phyloP scores from a whole-genome alignment of 1,140 invertebrate genomes.

The Lepidotrigona ventralis region DNA sequence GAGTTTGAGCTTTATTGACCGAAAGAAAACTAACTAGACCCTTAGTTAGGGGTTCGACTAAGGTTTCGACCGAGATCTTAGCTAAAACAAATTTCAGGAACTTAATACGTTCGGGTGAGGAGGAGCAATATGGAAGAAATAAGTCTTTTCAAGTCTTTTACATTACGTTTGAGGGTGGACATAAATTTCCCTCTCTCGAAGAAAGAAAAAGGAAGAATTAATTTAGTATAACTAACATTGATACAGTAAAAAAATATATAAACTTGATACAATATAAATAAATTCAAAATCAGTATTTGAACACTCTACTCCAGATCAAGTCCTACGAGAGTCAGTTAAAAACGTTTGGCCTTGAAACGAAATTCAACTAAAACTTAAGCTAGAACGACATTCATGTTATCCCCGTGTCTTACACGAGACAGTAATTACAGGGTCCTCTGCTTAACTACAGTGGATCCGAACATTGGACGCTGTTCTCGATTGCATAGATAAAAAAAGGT shows the following conservation, averaged over 20 bases:
- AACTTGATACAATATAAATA: no score
- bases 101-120: no score
- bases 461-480: not conserved
- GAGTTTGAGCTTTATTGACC: not conserved
- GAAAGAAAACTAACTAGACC: no score
- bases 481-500: not conserved
- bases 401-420: not conserved
- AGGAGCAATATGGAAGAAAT: not conserved
- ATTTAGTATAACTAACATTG: no score
- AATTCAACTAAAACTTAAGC: constrained; percentile 2
- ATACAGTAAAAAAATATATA: no score
- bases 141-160: no score
- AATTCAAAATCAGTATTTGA: no score
- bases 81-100: not conserved
- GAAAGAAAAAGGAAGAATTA: not conserved
- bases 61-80: no score
- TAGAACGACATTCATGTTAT: not conserved
- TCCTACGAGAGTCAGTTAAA: not conserved
- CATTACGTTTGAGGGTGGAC: not conserved
- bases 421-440: constrained; percentile 12
- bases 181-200: not conserved
- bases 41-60: no score
- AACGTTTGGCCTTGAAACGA: not conserved
- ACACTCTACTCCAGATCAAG: no score
- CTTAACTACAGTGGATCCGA: not conserved